These are phyloP conservation scores for Ctenochaetus hawaiiensis DNA, from an alignment of 2,797 vertebrate genomes.

Conservation along the genomic window DNA sequence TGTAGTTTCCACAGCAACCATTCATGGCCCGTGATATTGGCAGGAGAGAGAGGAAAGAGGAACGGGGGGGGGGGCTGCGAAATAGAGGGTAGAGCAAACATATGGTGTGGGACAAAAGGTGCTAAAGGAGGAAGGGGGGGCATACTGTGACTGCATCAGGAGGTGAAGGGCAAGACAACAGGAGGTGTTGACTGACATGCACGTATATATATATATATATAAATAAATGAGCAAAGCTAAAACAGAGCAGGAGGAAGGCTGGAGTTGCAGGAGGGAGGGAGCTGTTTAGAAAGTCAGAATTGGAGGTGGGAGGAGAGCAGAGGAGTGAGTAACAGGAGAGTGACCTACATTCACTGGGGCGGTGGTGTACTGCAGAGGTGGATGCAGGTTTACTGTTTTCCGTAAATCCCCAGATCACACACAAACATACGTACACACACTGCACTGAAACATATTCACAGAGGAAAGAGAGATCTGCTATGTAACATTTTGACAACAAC, in stretches of 20 bases:
- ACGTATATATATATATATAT: neutral
- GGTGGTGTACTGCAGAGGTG: slow-evolving; percentile 69
- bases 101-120: slow-evolving; percentile 65
- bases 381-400: slow-evolving; percentile 67
- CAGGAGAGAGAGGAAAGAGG: slow-evolving; percentile 47
- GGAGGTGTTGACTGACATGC: slow-evolving; percentile 15
- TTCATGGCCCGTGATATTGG: slow-evolving; percentile 76
- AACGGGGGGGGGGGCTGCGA: slow-evolving; percentile 34
- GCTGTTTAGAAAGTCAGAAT: slow-evolving; percentile 20
- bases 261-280: slow-evolving; percentile 9
- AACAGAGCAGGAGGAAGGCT: neutral
- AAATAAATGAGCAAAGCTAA: neutral
- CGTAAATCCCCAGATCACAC: slow-evolving; percentile 17
- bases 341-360: slow-evolving; percentile 76
- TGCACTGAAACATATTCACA: slow-evolving; percentile 16
- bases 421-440: neutral
- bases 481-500: neutral
- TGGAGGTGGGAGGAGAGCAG: slow-evolving; percentile 40
- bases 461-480: slow-evolving; percentile 4
- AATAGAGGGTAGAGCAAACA: slow-evolving; percentile 60
- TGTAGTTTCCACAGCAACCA: slow-evolving; percentile 88
- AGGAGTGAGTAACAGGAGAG: slow-evolving; percentile 51
- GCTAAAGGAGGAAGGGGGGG: slow-evolving; percentile 11
- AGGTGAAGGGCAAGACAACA: slow-evolving; percentile 48
- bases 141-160: slow-evolving; percentile 11